These are phyloP conservation scores for Nansenia antarctica DNA, from an alignment of 2,113 vertebrate species.

Conservation along the genomic window DNA sequence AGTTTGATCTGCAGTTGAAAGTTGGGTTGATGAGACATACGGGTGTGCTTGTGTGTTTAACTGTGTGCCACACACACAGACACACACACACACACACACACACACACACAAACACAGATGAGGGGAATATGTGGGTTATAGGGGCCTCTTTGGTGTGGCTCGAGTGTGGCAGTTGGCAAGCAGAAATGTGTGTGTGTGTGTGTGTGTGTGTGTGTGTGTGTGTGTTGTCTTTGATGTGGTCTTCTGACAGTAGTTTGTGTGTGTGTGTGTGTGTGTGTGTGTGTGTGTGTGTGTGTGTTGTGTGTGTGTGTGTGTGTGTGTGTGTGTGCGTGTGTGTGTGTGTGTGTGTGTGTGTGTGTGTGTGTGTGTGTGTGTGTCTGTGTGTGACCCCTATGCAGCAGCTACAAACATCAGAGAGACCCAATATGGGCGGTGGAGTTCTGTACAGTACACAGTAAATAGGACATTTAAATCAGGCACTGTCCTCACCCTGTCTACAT, in stretches of 20 bases:
- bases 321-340: not conserved
- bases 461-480: not conserved
- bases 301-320: constrained; percentile 27
- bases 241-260: not conserved
- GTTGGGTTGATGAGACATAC: too few relatives aligned
- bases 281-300: not conserved
- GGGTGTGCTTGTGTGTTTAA: too few relatives aligned
- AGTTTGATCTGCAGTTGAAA: too few relatives aligned
- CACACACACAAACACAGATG: too few relatives aligned
- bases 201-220: not conserved
- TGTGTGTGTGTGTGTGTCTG: not conserved
- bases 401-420: not conserved
- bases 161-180: not conserved
- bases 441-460: not conserved
- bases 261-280: not conserved
- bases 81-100: too few relatives aligned
- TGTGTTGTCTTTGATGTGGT: constrained; percentile 1
- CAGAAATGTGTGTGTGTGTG: not conserved
- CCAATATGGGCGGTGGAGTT: too few relatives aligned
- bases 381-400: not conserved
- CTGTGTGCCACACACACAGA: too few relatives aligned
- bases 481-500: not conserved
- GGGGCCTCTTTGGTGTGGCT: not conserved
- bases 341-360: not conserved
- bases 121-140: not conserved